Percentiles rank a stretch among this genome's conserved stretches.
Conservation (phyloP, 2,888 invertebrate species). For the Camponotus fellah region DNA sequence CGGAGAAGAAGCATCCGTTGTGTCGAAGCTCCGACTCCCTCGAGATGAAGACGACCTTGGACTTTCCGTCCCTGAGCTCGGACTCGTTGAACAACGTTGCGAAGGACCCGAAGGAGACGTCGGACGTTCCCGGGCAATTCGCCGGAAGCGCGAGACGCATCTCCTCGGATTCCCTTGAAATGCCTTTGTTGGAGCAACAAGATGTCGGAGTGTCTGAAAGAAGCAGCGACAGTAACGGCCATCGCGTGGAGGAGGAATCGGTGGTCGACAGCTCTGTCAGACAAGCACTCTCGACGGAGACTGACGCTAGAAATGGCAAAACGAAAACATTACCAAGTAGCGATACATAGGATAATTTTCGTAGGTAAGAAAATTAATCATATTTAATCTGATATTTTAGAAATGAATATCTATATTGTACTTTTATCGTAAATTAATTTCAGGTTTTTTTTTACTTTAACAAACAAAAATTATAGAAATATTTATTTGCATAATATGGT, state of each 20-base stretch:
- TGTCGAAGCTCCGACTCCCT: constrained; percentile 90
- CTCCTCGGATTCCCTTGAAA: constrained; percentile 84
- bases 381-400: background rate
- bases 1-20: constrained; percentile 86
- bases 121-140: constrained; percentile 72
- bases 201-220: constrained; percentile 66
- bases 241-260: constrained; percentile 67
- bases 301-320: constrained; percentile 74
- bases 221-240: constrained; percentile 68
- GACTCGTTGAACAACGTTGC: constrained; percentile 83
- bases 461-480: background rate
- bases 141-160: constrained; percentile 80
- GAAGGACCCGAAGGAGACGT: constrained; percentile 77
- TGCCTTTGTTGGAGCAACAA: constrained; percentile 79
- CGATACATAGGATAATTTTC: constrained; percentile 76
- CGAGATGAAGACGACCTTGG: constrained; percentile 88
- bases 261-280: constrained; percentile 70
- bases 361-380: constrained; percentile 60
- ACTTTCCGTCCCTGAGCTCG: constrained; percentile 84
- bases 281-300: constrained; percentile 70
- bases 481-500: background rate
- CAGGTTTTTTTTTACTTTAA: background rate
- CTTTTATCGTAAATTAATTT: background rate
- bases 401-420: background rate
- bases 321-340: constrained; percentile 74